Percentiles rank a stretch among this genome's conserved stretches.
Evolutionary conservation across 2,888 invertebrate genomes (phyloP).

Genomic region (Trachelus iudaicus): DNA sequence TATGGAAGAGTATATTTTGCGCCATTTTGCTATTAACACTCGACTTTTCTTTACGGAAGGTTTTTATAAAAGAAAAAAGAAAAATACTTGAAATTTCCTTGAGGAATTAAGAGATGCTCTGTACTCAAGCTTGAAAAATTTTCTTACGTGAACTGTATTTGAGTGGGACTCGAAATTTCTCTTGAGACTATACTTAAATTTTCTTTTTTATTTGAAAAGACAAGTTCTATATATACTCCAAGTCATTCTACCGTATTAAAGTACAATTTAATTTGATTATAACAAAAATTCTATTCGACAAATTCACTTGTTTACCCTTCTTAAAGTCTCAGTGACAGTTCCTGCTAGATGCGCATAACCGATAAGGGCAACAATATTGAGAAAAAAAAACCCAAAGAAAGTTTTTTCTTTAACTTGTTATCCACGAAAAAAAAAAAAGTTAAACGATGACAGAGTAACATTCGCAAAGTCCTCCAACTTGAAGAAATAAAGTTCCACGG

Average conservation of each 20-base stretch:
- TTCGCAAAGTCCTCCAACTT: neutral
- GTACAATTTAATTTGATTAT: neutral
- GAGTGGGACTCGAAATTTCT: neutral
- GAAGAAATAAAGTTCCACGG: neutral
- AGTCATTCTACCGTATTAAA: neutral
- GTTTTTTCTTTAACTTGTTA: neutral
- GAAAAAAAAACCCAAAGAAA: neutral
- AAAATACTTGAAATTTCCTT: neutral
- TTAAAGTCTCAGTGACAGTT: neutral
- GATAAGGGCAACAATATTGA: neutral
- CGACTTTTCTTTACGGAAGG: neutral
- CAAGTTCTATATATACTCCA: neutral
- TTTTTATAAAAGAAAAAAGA: neutral
- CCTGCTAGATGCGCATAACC: neutral
- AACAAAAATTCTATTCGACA: neutral
- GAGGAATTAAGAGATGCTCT: neutral
- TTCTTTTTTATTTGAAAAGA: neutral
- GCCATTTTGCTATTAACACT: neutral
- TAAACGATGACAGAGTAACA: neutral
- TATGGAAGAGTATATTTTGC: neutral
- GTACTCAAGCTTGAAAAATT: neutral
- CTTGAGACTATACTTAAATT: neutral
- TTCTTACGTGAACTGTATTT: neutral
- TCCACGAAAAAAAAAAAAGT: neutral
- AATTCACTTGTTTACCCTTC: neutral